Evolutionary conservation across 2,113 vertebrate species (phyloP), one percentile per base, ranked within the genome.

Genomic region (Tautogolabrus adspersus): DNA sequence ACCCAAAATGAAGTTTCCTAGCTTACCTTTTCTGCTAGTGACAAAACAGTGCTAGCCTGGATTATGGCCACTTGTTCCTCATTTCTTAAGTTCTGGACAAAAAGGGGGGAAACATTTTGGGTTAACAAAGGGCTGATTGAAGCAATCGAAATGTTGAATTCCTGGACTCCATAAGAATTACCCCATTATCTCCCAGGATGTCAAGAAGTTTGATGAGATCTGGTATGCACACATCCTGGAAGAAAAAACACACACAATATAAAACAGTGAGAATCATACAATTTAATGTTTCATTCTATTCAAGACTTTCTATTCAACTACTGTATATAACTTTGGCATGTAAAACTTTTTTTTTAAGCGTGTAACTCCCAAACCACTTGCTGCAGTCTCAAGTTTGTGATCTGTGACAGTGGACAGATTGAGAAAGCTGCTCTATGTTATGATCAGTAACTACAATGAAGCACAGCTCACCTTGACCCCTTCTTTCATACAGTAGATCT

Each of bases 401-500:
- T 58, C 13, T 34, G 40, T 16, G n/a, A 42, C 69, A 61, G 21
- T 2, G 26, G 11, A 66, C 22, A 40, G 19, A 66, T 1, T 2
- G 0, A 13, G 23, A 38, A 16, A 18, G 11, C 23, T n/a, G 15
- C 37, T 34, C 10, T 15, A 8, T 15, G 15, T 21, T 26, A n/a
- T 70, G 3, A 52, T 44, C 1, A 37, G 18, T 47, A 3, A 21
- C 19, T 22, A 6, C 15, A 10, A 22, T 16, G 51, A 52, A 47
- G 13, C 2, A 19, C 0, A 51, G 21, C 30, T 6, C 95, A 99
- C 98, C 96, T 99, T 99, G 61, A 99, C 98, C 19, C 98, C 98
- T 91, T 99, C 97, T 88, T 99, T 99, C 96, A 99, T 98, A 79
- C 98, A 99, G 94, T 99, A 99, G 91, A 99, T 98, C 93, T 99